Evolutionary conservation across 2,797 vertebrate species (phyloP).

Genomic region (Peromyscus aztecus): DNA sequence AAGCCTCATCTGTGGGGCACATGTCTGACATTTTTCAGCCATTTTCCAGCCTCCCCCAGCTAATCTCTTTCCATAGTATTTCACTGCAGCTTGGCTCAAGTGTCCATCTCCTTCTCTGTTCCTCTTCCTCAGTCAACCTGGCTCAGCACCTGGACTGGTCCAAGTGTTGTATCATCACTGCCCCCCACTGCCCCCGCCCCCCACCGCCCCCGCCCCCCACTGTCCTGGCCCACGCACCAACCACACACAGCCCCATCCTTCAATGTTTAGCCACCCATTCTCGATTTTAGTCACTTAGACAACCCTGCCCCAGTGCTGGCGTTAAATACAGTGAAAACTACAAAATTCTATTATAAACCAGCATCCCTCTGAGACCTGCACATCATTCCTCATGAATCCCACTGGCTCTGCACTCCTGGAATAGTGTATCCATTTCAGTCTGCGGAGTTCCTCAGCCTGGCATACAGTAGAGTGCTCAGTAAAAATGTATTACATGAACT

Average conservation of each 20-base stretch:
- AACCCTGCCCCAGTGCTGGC: background rate
- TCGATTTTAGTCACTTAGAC: background rate
- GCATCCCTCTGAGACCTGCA: background rate
- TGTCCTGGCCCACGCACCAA: no score
- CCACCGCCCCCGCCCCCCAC: no score
- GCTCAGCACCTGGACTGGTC: background rate
- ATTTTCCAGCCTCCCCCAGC: background rate
- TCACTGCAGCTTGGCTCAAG: fast-evolving
- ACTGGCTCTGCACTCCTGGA: background rate
- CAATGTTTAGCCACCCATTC: background rate
- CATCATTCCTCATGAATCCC: background rate
- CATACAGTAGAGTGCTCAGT: background rate
- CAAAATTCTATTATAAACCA: background rate
- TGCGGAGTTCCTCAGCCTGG: background rate
- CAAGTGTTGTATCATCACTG: no score
- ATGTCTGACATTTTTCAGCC: background rate
- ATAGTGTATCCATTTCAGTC: background rate
- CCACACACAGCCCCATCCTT: background rate
- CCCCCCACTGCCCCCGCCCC: no score
- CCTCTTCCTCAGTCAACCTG: background rate
- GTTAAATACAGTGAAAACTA: background rate
- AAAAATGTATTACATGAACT: background rate
- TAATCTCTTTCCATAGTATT: background rate
- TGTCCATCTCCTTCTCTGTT: background rate
- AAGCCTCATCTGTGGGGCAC: background rate